phyloP scores from a whole-genome alignment of 1,140 invertebrate genomes.

The Popillia japonica region DNA sequence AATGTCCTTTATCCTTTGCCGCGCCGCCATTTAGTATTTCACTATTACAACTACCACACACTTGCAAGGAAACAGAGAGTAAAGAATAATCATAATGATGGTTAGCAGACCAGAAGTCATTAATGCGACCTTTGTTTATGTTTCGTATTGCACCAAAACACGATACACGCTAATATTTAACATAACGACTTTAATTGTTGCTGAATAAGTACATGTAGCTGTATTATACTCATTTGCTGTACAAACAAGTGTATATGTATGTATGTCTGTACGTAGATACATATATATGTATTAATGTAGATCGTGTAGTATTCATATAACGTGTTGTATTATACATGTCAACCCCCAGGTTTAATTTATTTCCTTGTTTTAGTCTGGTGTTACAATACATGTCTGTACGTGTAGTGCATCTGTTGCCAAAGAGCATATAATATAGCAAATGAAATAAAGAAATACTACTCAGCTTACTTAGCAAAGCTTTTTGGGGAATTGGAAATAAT shows the following conservation, averaged over 20 bases:
- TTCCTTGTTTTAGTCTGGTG: too few species aligned
- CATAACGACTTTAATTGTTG: constrained; percentile 4
- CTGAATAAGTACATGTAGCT: neutral
- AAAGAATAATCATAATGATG: constrained; percentile 19
- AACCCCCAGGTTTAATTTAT: too few species aligned
- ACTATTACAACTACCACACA: neutral
- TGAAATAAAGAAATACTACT: too few species aligned
- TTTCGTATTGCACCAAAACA: neutral
- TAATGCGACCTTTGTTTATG: constrained; percentile 3
- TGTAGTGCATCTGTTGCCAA: too few species aligned
- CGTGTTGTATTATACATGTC: too few species aligned
- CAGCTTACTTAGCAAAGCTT: too few species aligned
- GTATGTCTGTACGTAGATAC: too few species aligned
- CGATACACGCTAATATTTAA: constrained; percentile 8
- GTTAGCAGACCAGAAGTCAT: constrained; percentile 19
- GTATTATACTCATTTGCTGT: neutral
- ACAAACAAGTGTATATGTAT: neutral
- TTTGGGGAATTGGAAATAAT: too few species aligned
- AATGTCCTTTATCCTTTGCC: constrained; percentile 17
- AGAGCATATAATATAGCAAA: too few species aligned
- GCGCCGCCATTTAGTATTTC: neutral
- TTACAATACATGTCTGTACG: too few species aligned
- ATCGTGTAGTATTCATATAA: too few species aligned
- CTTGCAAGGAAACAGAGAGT: constrained; percentile 18
- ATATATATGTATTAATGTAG: too few species aligned